A percentile compares a stretch with the other conserved stretches of the same genome.
phyloP scores from a whole-genome alignment of 2,797 vertebrate genomes.

The Gadopsis bispinosus region DNA sequence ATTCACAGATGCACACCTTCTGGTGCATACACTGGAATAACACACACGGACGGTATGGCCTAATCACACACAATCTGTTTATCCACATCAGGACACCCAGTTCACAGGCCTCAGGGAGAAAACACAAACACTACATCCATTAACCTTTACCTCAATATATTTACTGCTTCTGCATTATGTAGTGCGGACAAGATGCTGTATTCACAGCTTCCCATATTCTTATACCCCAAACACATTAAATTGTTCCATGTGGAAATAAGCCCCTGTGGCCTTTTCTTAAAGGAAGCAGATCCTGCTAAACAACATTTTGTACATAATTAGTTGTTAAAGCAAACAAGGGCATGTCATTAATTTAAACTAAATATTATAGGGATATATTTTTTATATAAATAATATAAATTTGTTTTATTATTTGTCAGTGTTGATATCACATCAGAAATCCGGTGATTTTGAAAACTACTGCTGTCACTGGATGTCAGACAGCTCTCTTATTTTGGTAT shows the following conservation, averaged over 20 bases:
- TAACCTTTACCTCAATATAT: slow-evolving; percentile 44
- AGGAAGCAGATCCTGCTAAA: neutral
- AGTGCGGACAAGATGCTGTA: slow-evolving; percentile 24
- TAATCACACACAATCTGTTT: slow-evolving; percentile 44
- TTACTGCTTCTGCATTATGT: slow-evolving; percentile 15
- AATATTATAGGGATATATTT: neutral
- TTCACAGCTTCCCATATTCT: slow-evolving; percentile 18
- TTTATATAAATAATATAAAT: neutral
- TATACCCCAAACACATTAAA: neutral
- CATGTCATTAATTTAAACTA: neutral
- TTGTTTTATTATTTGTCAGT: neutral
- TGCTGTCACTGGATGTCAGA: neutral
- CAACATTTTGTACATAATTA: slow-evolving; percentile 1
- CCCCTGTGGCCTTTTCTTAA: neutral
- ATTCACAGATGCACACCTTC: slow-evolving; percentile 19
- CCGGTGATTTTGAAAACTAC: neutral
- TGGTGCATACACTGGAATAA: neutral
- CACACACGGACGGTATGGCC: slow-evolving; percentile 31
- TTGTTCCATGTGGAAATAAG: slow-evolving; percentile 9
- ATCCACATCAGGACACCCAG: slow-evolving; percentile 45
- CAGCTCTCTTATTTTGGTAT: neutral
- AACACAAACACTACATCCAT: slow-evolving; percentile 27
- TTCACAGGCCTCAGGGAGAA: slow-evolving; percentile 38
- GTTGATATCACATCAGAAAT: neutral
- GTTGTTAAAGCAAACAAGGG: neutral